Percentiles rank a stretch among this genome's conserved stretches.
Conservation (phyloP, 2,113 vertebrate species). For the Scalopus aquaticus region DNA sequence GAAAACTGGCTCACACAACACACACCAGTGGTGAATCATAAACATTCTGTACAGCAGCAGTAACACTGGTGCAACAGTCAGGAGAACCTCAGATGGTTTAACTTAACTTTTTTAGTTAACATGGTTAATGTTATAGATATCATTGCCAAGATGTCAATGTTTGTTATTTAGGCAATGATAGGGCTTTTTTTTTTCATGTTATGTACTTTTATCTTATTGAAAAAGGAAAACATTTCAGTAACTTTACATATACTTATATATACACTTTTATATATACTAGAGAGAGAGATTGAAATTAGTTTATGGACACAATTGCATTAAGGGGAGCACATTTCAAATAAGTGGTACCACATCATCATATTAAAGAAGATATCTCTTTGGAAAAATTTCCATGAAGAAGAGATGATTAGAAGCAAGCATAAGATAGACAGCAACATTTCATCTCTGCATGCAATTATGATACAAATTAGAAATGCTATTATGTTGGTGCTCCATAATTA, state of each 20-base stretch:
- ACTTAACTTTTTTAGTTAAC: constrained; percentile 65
- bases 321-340: constrained; percentile 78
- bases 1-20: constrained; percentile 16
- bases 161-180: constrained; percentile 60
- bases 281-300: constrained; percentile 58
- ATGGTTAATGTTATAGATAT: constrained; percentile 45
- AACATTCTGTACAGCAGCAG: not conserved
- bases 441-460: constrained; percentile 90
- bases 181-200: not conserved
- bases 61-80: constrained; percentile 56
- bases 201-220: not conserved
- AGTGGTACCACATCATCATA: constrained; percentile 79
- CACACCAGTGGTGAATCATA: constrained; percentile 31
- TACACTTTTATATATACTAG: constrained; percentile 25
- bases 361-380: constrained; percentile 84
- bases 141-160: constrained; percentile 59
- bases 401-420: constrained; percentile 86
- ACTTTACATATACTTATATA: constrained; percentile 14
- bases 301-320: constrained; percentile 62
- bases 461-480: constrained; percentile 90
- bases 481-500: constrained; percentile 89
- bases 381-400: constrained; percentile 86
- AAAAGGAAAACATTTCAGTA: constrained; percentile 44
- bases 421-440: constrained; percentile 88
- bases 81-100: constrained; percentile 68